Base-by-base conservation (phyloP, 1,140 invertebrate genomes). In the Megalopta genalis region DNA sequence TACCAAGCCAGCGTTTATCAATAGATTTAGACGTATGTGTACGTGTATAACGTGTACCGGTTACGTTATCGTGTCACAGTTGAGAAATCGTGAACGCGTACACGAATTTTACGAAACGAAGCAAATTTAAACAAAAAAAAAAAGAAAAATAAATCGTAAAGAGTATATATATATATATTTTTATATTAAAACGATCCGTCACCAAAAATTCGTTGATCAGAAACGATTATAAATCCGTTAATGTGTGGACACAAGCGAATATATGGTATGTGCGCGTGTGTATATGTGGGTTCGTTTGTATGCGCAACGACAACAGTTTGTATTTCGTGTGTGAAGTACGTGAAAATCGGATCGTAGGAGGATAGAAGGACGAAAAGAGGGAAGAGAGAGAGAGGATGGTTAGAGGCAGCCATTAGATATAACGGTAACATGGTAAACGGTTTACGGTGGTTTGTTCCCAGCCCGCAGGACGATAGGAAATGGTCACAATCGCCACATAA, bases 1-100 rank as follows among this genome's bases (percentile, higher is more conserved):
- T 91, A 90, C 85, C 87, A 89, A 91, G 88, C 87, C 90, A 91
- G 85, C 86, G 70, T 89, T 90, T 87, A n/a, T 57, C 54, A 27
- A 85, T 86, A 57, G 54, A 83, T 85, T 80, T 73, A 82, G 54
- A 67, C 67, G 83, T 87, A 87, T 80, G 84, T 79, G 79, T 52
- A 54, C 65, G 66, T 69, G n/a, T 77, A 23, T 59, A 66, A 52
- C 81, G 37, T 52, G 54, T 60, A 16, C 23, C 39, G 71, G 52
- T 54, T 42, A 27, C 54, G 79, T 42, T 63, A 39, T n/a, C 32
- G 54, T 57, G 54, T 57, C 54, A n/a, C n/a, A 60, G 54, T 57
- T 8, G 18, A 57, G 65, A 52, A 77, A 72, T 59, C 37, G 52
- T 7, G 25, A 62, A 16, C 27, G 37, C 59, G 62, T 59, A 21